Conservation (phyloP, 1,140 invertebrate genomes). For the Hylaeus anthracinus region DNA sequence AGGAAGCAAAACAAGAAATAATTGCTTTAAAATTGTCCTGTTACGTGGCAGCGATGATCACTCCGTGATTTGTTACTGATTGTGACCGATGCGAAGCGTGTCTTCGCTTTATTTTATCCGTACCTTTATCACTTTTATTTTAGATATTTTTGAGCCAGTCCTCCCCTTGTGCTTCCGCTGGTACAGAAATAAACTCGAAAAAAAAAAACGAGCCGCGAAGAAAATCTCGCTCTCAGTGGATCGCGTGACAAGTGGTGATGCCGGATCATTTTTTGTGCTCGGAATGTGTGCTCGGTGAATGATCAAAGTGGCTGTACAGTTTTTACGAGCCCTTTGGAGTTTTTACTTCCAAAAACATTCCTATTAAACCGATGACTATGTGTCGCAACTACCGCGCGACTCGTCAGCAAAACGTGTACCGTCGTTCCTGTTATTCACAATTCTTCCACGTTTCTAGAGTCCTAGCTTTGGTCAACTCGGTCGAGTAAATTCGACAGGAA, state of each 20-base stretch:
- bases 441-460: not conserved
- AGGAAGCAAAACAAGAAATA: constrained; percentile 1
- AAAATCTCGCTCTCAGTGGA: not conserved
- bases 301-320: not conserved
- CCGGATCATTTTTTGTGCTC: not conserved
- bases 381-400: no score
- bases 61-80: not conserved
- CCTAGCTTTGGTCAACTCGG: not conserved
- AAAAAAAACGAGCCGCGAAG: not conserved
- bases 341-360: not conserved
- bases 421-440: not conserved
- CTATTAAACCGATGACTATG: no score
- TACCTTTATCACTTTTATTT: not conserved
- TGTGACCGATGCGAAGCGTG: no score
- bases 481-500: not conserved
- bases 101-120: not conserved
- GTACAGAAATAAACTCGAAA: not conserved
- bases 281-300: not conserved
- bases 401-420: no score
- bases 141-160: not conserved
- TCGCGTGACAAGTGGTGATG: not conserved
- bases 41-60: not conserved
- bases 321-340: no score
- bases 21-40: not conserved
- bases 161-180: no score